Conservation (phyloP, 2,888 invertebrate species). For the Oscheius sp. region DNA sequence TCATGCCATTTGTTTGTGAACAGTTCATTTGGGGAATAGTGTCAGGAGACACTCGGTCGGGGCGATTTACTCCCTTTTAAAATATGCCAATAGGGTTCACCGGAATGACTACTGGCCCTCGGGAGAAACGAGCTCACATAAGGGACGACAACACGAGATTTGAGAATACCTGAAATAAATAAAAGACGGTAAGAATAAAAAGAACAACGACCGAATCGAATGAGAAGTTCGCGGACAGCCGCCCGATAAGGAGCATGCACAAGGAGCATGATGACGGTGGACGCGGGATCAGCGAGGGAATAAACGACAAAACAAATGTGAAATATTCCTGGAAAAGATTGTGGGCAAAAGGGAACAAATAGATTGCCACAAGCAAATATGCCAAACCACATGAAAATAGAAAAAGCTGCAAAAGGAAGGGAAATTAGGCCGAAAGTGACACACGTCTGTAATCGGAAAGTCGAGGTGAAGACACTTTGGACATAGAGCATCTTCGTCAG, state of each 20-base stretch:
- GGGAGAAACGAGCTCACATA: background rate
- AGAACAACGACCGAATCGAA: background rate
- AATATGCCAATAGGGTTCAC: background rate
- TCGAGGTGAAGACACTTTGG: background rate
- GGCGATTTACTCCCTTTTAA: background rate
- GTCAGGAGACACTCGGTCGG: background rate
- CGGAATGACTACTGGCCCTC: too few species aligned
- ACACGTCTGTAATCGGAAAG: background rate
- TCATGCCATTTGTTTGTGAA: background rate
- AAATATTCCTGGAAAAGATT: background rate
- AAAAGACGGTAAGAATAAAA: too few species aligned
- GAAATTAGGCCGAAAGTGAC: background rate
- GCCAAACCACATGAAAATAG: constrained; percentile 13
- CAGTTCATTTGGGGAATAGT: constrained; percentile 1
- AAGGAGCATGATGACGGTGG: constrained; percentile 14
- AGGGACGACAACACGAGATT: background rate
- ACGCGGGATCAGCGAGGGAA: constrained; percentile 6
- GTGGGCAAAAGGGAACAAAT: background rate
- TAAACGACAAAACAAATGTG: constrained; percentile 24
- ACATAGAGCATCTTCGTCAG: constrained; percentile 18
- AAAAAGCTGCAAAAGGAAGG: constrained; percentile 3
- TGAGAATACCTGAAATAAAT: background rate
- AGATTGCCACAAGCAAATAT: constrained; percentile 13
- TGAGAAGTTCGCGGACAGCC: background rate
- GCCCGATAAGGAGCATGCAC: constrained; percentile 8